phyloP scores from a whole-genome alignment of 2,888 invertebrate species.

The Dryococelus australis region DNA sequence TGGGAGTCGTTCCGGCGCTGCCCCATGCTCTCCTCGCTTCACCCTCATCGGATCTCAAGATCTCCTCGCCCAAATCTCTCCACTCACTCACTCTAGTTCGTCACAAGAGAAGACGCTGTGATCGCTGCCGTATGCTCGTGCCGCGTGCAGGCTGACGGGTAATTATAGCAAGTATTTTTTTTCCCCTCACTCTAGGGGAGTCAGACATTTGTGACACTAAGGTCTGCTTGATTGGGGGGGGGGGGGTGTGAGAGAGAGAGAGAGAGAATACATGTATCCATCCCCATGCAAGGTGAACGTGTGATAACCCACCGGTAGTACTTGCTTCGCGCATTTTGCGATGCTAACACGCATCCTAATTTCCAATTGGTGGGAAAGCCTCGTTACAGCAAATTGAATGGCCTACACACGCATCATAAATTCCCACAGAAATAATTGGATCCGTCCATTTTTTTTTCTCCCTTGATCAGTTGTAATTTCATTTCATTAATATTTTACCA shows the following conservation, averaged over 20 bases:
- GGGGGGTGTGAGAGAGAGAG: background rate
- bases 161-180: no score
- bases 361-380: constrained; percentile 1
- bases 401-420: background rate
- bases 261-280: background rate
- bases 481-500: constrained; percentile 11
- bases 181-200: no score
- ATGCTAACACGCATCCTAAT: constrained; percentile 2
- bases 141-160: no score
- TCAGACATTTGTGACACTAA: no score
- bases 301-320: background rate
- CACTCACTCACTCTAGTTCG: no score
- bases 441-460: background rate
- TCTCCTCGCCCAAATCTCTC: no score
- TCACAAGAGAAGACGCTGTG: no score
- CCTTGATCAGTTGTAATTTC: background rate
- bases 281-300: background rate
- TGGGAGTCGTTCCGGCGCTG: no score
- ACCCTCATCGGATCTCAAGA: no score
- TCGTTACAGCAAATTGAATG: background rate
- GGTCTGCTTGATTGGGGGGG: no score
- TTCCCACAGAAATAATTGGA: constrained; percentile 10
- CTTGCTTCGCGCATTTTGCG: background rate
- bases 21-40: no score
- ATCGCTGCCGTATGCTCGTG: no score